Evolutionary conservation across 2,888 invertebrate species (phyloP).

Genomic region (Pachydiplax longipennis): DNA sequence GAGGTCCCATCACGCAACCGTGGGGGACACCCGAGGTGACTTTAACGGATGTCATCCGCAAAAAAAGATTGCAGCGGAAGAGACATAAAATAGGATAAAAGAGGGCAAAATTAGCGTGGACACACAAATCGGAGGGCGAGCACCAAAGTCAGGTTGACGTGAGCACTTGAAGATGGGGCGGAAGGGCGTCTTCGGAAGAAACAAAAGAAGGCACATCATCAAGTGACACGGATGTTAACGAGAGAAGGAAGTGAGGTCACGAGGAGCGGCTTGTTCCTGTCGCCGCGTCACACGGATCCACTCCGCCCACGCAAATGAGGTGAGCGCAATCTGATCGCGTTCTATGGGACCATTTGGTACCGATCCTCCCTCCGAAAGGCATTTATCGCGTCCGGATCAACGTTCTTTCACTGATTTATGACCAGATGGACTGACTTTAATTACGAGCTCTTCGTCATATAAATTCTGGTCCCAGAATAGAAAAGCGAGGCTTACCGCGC

Average conservation of each 20-base stretch:
- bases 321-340: slow-evolving; percentile 23
- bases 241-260: slow-evolving; percentile 30
- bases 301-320: not conserved
- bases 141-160: too few relatives aligned
- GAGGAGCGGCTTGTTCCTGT: slow-evolving; percentile 33
- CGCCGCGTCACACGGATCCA: slow-evolving; percentile 6
- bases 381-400: not conserved
- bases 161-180: not conserved
- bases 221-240: not conserved
- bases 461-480: not conserved
- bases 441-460: too few relatives aligned
- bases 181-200: not conserved
- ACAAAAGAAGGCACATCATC: not conserved
- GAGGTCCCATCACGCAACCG: not conserved
- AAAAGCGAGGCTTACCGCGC: too few relatives aligned
- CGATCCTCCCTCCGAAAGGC: not conserved
- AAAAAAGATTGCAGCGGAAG: too few relatives aligned
- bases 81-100: too few relatives aligned
- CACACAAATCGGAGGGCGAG: too few relatives aligned
- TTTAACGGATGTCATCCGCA: too few relatives aligned
- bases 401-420: too few relatives aligned
- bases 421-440: not conserved
- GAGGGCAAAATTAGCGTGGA: too few relatives aligned
- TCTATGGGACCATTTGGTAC: slow-evolving; percentile 41
- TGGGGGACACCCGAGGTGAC: too few relatives aligned